Percentiles rank a stretch among this genome's conserved stretches.
Evolutionary conservation across 2,113 vertebrate genomes (phyloP).

Genomic region (Callionymus lyra): DNA sequence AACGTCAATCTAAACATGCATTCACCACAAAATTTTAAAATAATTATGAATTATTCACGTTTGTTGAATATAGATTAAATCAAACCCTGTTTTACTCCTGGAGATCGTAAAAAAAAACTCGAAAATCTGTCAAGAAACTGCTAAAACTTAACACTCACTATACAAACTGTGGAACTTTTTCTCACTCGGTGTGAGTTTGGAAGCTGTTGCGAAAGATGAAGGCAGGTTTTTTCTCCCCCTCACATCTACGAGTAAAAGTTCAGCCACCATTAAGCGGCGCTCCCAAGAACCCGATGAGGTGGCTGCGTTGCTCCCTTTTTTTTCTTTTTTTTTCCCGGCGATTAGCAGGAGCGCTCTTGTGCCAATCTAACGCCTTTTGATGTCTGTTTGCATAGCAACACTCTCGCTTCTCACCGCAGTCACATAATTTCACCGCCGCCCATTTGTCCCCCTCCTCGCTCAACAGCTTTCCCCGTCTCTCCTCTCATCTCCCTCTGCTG

Average conservation of each 20-base stretch:
- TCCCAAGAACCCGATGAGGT: constrained; percentile 9
- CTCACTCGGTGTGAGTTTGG: too few relatives aligned
- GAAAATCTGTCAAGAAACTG: too few relatives aligned
- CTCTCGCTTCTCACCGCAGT: constrained; percentile 23
- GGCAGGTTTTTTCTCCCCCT: constrained; percentile 9
- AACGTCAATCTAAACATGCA: too few relatives aligned
- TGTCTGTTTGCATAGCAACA: constrained; percentile 33
- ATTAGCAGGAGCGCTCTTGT: constrained; percentile 25
- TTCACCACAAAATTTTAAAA: too few relatives aligned
- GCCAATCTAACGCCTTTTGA: constrained; percentile 29
- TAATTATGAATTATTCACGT: too few relatives aligned
- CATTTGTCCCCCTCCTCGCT: constrained; percentile 33
- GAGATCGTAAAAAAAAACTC: too few relatives aligned
- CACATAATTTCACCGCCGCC: constrained; percentile 22
- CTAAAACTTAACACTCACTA: too few relatives aligned
- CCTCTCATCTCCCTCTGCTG: constrained; percentile 32
- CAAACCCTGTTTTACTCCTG: too few relatives aligned
- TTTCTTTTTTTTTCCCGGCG: too few relatives aligned
- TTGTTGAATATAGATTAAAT: too few relatives aligned
- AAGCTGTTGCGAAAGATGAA: constrained; percentile 5
- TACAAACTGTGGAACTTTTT: too few relatives aligned
- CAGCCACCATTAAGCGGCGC: constrained; percentile 1
- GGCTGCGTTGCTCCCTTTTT: constrained; percentile 8
- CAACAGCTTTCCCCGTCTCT: constrained; percentile 34
- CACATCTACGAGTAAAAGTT: constrained; percentile 4